These are phyloP conservation scores for Plecotus auritus DNA, from an alignment of 2,113 vertebrate genomes.

Conservation along the genomic window DNA sequence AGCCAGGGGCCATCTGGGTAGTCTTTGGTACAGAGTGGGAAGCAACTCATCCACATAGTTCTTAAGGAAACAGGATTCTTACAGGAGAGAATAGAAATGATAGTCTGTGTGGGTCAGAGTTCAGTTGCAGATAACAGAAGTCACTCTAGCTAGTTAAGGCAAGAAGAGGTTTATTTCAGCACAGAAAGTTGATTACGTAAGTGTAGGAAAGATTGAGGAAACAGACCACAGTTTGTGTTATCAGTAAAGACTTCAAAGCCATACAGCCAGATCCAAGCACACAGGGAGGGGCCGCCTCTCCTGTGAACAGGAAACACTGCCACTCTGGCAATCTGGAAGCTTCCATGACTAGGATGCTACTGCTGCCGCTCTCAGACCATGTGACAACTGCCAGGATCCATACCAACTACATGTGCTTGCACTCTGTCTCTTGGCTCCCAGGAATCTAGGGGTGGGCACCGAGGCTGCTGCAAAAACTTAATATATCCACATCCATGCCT, in stretches of 20 bases:
- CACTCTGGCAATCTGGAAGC: neutral
- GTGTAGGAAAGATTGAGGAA: neutral
- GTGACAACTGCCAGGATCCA: neutral
- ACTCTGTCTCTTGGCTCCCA: neutral
- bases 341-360: neutral
- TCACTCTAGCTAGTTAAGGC: neutral
- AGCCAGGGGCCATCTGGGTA: neutral
- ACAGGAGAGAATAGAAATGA: neutral
- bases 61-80: neutral
- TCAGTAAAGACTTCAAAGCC: neutral
- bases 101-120: neutral
- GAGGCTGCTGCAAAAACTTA: neutral
- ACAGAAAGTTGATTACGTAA: neutral
- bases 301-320: neutral
- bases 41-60: neutral
- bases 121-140: neutral
- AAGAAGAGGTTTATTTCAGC: neutral
- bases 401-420: neutral
- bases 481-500: neutral
- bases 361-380: neutral
- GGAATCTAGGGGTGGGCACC: neutral
- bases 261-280: neutral
- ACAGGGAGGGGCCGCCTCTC: neutral
- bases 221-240: neutral
- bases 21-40: neutral